Evolutionary conservation across 2,888 invertebrate genomes (phyloP), one percentile per base, ranked within the genome.

Genomic region (Cylloceria caligata): DNA sequence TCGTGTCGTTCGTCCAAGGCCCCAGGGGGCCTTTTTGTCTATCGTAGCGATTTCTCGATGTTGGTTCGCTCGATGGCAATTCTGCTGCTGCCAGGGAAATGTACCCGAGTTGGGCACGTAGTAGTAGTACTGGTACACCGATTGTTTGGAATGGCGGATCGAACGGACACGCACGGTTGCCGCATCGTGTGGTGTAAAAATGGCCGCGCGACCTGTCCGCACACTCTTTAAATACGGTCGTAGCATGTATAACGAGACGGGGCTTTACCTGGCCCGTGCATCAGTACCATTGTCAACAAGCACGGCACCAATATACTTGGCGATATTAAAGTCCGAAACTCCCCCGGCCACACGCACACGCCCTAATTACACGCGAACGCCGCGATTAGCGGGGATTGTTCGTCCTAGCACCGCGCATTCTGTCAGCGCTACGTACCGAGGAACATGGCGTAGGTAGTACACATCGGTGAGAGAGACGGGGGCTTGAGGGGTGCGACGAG

Each of bases 91-190:
- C 71, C 93, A 93, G 94, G 94, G 88, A 94, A 94, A 94, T 94
- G 93, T 94, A 94, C 94, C 93, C 94, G 94, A 94, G 93, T 55
- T 94, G 94, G 88, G 88, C 88, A 87, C 88, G 88, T 85, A 94
- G 94, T 83, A 82, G 80, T 82, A 45, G 60, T 72, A 62, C 82
- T 80, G 65, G 83, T 85, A 94, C 94, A 94, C 95, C 90, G 93
- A 94, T 94, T 94, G 95, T 95, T 95, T 95, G 95, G 95, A 95
- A 95, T 95, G 95, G 95, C 95, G 95, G 95, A 95, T 90, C 89
- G 90, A 90, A 91, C 88, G 86, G 87, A 94, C 94, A 94, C 94
- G 94, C 95, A 95, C 95, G 94, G 94, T 94, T 95, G 95, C 95
- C 95, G 95, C 95, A 95, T 95, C 95, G 95, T 94, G 94, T 94